Evolutionary conservation across 2,113 vertebrate genomes (phyloP).

Genomic region (Scopus umbretta): DNA sequence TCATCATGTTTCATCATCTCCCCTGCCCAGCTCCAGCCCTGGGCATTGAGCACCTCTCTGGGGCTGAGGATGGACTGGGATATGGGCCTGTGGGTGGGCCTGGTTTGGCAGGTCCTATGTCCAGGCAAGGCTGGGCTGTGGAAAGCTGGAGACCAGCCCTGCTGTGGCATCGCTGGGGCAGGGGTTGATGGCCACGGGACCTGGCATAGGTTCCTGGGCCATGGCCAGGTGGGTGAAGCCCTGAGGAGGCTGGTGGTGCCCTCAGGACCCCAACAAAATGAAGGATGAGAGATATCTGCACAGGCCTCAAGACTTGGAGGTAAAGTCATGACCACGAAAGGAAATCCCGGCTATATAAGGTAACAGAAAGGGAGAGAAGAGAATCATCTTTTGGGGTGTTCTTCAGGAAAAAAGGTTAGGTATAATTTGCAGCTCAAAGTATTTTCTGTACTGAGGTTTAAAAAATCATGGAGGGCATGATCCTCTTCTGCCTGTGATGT

Average conservation of each 20-base stretch:
- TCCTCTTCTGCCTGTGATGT: background rate
- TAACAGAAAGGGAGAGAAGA: background rate
- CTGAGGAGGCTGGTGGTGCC: background rate
- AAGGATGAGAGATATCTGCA: background rate
- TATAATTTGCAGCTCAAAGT: background rate
- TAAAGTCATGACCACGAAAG: background rate
- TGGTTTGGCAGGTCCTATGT: background rate
- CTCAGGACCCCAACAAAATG: background rate
- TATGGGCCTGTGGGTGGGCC: background rate
- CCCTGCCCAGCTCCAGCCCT: background rate
- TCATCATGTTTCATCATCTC: background rate
- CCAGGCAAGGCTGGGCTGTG: background rate
- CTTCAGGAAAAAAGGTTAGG: background rate
- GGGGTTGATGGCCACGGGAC: no score
- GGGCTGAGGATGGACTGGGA: no score
- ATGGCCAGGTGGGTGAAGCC: background rate
- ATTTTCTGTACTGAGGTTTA: background rate
- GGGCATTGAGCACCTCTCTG: background rate
- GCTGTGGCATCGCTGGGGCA: fast-evolving
- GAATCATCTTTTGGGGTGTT: background rate
- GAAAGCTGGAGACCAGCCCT: background rate
- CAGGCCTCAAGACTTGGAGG: background rate
- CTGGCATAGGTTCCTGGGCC: background rate
- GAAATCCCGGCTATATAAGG: background rate
- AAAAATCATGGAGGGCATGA: background rate